Percentiles rank a stretch among this genome's conserved stretches.
phyloP scores from a whole-genome alignment of 2,888 invertebrate genomes.

The Pocota personata region DNA sequence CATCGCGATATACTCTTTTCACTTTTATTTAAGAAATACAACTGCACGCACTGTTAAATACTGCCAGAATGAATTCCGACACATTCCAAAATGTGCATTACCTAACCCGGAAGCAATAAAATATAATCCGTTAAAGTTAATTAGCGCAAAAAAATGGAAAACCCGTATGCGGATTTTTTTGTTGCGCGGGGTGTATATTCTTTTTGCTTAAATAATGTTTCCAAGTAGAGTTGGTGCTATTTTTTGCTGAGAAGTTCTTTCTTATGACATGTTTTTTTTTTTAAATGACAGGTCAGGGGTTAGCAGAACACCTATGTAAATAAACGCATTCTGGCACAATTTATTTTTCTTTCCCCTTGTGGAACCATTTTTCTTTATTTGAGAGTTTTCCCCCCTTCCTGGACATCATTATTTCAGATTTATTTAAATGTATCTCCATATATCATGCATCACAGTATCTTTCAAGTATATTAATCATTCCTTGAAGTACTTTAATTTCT shows the following conservation, averaged over 20 bases:
- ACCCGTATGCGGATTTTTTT: too few species aligned
- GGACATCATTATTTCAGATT: background rate
- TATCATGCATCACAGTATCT: background rate
- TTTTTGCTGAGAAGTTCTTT: constrained; percentile 8
- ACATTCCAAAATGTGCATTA: too few species aligned
- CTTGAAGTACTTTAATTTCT: background rate
- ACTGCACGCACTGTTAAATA: too few species aligned
- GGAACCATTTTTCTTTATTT: background rate
- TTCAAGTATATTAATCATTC: constrained; percentile 1
- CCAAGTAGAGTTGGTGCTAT: background rate
- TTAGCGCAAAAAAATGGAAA: too few species aligned
- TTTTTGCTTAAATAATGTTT: background rate
- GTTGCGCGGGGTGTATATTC: too few species aligned
- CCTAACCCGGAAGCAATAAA: too few species aligned
- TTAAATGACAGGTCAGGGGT: background rate
- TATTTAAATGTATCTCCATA: background rate
- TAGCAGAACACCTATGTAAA: background rate
- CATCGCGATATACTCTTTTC: too few species aligned
- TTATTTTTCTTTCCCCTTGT: background rate
- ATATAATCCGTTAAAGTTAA: too few species aligned
- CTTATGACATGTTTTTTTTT: background rate
- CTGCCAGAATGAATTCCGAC: too few species aligned
- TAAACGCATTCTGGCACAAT: background rate
- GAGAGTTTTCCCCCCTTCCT: too few species aligned
- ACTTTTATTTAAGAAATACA: too few species aligned